Evolutionary conservation across 2,113 vertebrate genomes (phyloP).

Genomic region (Thunnus thynnus): DNA sequence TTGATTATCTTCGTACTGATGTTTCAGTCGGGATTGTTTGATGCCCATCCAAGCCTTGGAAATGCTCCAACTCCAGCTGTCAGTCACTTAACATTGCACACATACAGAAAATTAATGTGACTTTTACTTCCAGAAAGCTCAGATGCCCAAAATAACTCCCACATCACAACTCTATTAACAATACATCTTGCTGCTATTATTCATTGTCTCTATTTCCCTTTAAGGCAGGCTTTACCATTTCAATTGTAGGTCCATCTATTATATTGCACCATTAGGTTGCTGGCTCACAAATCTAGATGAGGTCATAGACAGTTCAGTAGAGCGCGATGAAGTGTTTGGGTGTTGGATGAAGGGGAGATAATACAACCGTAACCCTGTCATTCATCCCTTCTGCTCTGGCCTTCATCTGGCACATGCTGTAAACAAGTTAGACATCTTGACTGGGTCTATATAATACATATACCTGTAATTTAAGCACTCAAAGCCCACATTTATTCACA

Average conservation of each 20-base stretch:
- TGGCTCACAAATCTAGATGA: constrained; percentile 17
- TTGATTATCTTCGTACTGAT: too few species aligned
- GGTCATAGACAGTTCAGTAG: constrained; percentile 65
- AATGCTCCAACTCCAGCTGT: too few species aligned
- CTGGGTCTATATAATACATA: neutral
- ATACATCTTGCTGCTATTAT: neutral
- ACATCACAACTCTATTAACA: neutral
- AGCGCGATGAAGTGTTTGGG: constrained; percentile 3
- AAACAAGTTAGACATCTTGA: constrained; percentile 18
- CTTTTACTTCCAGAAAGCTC: neutral
- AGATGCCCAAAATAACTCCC: neutral
- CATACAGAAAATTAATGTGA: neutral
- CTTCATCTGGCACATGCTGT: constrained; percentile 8
- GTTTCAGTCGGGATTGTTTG: too few species aligned
- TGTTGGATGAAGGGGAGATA: constrained; percentile 45
- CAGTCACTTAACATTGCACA: too few species aligned
- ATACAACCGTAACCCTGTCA: constrained; percentile 22
- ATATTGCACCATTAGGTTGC: constrained; percentile 4
- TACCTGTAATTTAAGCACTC: too few species aligned
- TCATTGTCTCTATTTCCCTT: too few species aligned
- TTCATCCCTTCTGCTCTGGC: constrained; percentile 9
- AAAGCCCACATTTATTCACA: neutral
- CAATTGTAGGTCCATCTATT: constrained; percentile 27
- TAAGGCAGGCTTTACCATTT: neutral
- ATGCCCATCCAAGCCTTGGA: too few species aligned